Conservation (phyloP, 2,797 vertebrate species). For the Enteromius thamalakanensis region DNA sequence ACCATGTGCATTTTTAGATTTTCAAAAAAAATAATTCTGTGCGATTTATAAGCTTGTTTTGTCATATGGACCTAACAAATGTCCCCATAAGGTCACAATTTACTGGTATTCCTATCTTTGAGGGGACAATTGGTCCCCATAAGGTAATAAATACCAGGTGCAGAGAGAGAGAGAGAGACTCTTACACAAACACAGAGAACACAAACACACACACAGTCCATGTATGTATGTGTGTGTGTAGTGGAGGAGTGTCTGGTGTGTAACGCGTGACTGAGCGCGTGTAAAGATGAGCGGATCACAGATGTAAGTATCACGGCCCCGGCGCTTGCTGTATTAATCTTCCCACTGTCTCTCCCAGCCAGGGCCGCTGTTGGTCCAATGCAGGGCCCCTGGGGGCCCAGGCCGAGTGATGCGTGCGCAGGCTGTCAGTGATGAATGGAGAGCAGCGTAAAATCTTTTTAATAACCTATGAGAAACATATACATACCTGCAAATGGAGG, state of each 20-base stretch:
- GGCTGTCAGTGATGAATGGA: slow-evolving; percentile 80
- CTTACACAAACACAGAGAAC: no score
- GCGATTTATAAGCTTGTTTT: no score
- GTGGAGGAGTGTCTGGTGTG: background rate
- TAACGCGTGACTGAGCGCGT: slow-evolving; percentile 6
- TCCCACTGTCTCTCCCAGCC: slow-evolving; percentile 68
- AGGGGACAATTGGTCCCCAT: no score
- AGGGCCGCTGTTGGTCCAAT: slow-evolving; percentile 60
- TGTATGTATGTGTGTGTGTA: no score
- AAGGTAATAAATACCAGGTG: no score
- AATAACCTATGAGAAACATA: slow-evolving; percentile 66
- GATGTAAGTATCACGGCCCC: slow-evolving; percentile 48
- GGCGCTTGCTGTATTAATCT: slow-evolving; percentile 73
- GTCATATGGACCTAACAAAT: no score
- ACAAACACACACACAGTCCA: no score
- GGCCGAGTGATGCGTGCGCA: slow-evolving; percentile 71
- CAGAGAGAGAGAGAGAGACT: no score
- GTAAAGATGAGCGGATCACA: slow-evolving; percentile 52
- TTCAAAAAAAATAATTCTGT: no score
- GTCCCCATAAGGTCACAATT: no score
- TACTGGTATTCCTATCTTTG: no score
- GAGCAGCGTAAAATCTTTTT: slow-evolving; percentile 75
- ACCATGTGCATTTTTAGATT: no score
- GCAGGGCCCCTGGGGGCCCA: slow-evolving; percentile 66
- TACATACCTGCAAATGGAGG: slow-evolving; percentile 61